Evolutionary conservation across 2,113 vertebrate species (phyloP).

Genomic region (cattle (Bos taurus)): ARS-UCD2.0 NC_037347.1:7218501-7219000

Average conservation of each 20-base stretch:
- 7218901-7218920: neutral
- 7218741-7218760: neutral
- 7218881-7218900: neutral
- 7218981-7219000: neutral
- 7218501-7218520: no score
- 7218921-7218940: accelerated
- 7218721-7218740: neutral
- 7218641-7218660: neutral
- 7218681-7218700: neutral
- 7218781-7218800: neutral
- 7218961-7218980: neutral
- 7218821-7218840: neutral
- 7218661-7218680: neutral
- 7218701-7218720: neutral
- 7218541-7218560: neutral
- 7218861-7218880: neutral
- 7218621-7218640: neutral
- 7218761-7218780: neutral
- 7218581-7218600: neutral
- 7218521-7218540: neutral
- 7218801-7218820: neutral
- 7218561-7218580: neutral
- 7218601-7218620: neutral
- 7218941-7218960: neutral
- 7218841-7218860: neutral